These are phyloP conservation scores for Diadophis punctatus DNA, from an alignment of 2,113 vertebrate genomes.

Conservation along the genomic window DNA sequence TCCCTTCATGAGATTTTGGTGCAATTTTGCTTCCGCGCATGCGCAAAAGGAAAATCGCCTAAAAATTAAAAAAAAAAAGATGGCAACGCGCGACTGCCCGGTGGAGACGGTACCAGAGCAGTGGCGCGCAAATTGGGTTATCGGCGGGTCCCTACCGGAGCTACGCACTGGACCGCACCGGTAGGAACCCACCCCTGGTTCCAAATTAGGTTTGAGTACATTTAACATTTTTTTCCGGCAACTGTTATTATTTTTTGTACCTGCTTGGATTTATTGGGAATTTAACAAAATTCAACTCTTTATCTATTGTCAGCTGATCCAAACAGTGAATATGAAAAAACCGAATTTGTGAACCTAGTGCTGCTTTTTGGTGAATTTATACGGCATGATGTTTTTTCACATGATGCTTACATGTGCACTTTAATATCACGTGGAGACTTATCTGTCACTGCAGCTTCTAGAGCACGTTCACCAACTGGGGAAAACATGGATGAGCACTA, in stretches of 20 bases:
- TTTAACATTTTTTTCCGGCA: background rate
- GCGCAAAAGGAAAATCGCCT: no score
- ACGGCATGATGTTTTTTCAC: conserved; percentile 73
- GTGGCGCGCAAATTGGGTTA: no score
- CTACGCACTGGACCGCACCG: no score
- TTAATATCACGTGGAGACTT: conserved; percentile 74
- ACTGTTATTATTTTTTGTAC: conserved; percentile 1
- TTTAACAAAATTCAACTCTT: background rate
- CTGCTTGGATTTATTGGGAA: background rate
- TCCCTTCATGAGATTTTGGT: no score
- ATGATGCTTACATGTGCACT: conserved; percentile 76
- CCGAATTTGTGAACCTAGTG: conserved; percentile 75
- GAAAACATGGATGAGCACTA: conserved; percentile 60
- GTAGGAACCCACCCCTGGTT: no score
- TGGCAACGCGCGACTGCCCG: no score
- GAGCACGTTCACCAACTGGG: conserved; percentile 54
- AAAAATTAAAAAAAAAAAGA: no score
- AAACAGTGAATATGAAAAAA: conserved; percentile 70
- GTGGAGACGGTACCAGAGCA: no score
- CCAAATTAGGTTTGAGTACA: background rate
- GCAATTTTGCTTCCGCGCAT: no score
- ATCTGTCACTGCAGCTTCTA: conserved; percentile 48
- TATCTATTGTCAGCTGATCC: conserved; percentile 63
- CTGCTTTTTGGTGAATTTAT: conserved; percentile 77
- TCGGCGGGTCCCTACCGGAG: no score